Evolutionary conservation across 2,797 vertebrate genomes (phyloP).

Genomic region (Typhlichthys eigenmanni): DNA sequence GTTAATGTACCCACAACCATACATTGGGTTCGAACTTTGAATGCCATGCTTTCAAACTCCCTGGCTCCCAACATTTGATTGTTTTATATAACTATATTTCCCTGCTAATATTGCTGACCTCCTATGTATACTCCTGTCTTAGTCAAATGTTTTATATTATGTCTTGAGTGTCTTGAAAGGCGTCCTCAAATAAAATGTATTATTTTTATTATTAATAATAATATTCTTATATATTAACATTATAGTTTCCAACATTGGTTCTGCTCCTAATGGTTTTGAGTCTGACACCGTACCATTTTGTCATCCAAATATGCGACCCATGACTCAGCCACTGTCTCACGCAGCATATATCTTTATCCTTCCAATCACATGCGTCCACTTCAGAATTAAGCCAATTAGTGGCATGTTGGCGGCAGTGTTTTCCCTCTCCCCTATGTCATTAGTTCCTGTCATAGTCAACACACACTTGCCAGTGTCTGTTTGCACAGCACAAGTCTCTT

Average conservation of each 20-base stretch:
- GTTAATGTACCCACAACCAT: too few relatives aligned
- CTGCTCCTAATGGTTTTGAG: slow-evolving; percentile 10
- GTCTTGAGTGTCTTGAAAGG: too few relatives aligned
- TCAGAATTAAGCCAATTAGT: slow-evolving; percentile 63
- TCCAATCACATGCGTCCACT: slow-evolving; percentile 60
- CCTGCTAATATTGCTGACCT: too few relatives aligned
- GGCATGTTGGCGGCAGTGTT: slow-evolving; percentile 39
- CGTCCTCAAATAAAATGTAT: too few relatives aligned
- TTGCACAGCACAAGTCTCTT: slow-evolving; percentile 33
- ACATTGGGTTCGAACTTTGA: too few relatives aligned
- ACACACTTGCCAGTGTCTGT: slow-evolving; percentile 41
- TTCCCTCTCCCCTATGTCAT: slow-evolving; percentile 41
- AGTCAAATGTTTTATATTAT: too few relatives aligned
- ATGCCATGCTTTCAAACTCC: too few relatives aligned
- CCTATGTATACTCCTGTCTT: too few relatives aligned
- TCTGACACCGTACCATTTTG: slow-evolving; percentile 19
- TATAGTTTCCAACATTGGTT: not conserved
- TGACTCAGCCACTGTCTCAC: slow-evolving; percentile 46
- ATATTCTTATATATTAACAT: too few relatives aligned
- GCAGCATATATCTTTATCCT: slow-evolving; percentile 45
- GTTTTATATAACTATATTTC: too few relatives aligned
- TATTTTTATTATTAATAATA: too few relatives aligned
- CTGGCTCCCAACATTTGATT: too few relatives aligned
- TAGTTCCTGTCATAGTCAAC: slow-evolving; percentile 56
- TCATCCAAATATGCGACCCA: slow-evolving; percentile 22